A percentile compares a stretch with the other conserved stretches of the same genome.
Conservation (phyloP, 2,113 vertebrate species). For the Anthoscopus minutus region DNA sequence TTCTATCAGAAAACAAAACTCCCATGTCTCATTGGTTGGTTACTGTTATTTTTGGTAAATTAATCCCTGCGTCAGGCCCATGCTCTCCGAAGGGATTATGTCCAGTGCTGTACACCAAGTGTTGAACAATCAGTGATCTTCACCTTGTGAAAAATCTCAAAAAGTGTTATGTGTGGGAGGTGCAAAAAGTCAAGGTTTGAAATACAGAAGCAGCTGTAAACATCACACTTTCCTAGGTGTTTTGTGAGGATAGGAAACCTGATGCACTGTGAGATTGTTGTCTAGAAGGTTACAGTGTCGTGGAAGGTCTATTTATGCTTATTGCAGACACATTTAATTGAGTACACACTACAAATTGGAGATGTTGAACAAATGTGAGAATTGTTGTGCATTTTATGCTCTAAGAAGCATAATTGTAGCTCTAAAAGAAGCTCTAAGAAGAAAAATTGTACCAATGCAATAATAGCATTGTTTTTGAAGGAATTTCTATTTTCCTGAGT, state of each 20-base stretch:
- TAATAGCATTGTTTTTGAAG: not conserved
- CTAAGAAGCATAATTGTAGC: too few relatives aligned
- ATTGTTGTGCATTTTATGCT: not conserved
- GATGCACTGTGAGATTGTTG: not conserved
- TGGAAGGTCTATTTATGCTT: not conserved
- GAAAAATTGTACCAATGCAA: not conserved
- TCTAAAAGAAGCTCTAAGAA: too few relatives aligned
- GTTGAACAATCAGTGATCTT: not conserved
- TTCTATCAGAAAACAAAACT: not conserved
- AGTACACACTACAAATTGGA: not conserved
- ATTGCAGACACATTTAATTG: not conserved
- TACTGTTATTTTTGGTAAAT: not conserved
- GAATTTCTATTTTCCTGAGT: not conserved
- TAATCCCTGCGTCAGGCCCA: not conserved
- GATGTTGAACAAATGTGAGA: not conserved
- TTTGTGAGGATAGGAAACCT: not conserved
- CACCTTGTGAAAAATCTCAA: not conserved
- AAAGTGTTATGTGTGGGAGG: not conserved
- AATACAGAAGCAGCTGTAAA: not conserved
- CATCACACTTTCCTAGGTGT: not conserved
- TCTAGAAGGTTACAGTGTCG: not conserved
- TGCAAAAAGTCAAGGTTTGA: not conserved
- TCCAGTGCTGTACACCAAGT: not conserved
- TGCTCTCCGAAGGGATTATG: not conserved
- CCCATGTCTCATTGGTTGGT: not conserved